Evolutionary conservation across 2,113 vertebrate species (phyloP), one percentile per base, ranked within the genome.

Genomic region (human): DNA sequence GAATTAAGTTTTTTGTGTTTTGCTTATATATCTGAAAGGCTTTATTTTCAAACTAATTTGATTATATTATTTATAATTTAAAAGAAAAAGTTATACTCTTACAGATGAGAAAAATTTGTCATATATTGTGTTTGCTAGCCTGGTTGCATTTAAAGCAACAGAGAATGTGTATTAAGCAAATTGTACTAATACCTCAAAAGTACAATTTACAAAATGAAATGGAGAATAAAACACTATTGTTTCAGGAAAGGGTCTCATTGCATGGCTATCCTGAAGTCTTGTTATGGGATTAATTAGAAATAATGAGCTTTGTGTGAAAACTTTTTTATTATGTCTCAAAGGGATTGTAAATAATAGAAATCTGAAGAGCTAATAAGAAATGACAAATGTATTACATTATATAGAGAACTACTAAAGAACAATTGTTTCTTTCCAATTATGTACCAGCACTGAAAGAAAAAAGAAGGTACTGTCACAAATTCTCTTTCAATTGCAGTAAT

Each of bases 291-390:
- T 98, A 98, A 97, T 97, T 97, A 96, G 95, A 96, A 98, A 98
- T 95, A 96, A 95, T 97, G 94, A 97, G 94, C 72, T 98, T 95
- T 98, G 76, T 94, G 85, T 80, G 52, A 64, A 97, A 97, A 98
- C 73, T 96, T 97, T 95, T 94, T 95, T 97, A 89, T 88, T 94
- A 72, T 50, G 32, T 96, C 93, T 97, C 97, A 97, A 96, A 97
- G 48, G 90, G 40, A 82, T 95, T 97, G 84, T 96, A 97, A 98
- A 98, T 98, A 98, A 97, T 97, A 96, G 87, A 97, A 98, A 97
- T 94, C 76, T 95, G 76, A 97, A 95, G 93, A 96, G 87, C 91
- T 98, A 98, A 97, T 97, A 98, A 95, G 93, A 97, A 97, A 97
- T 97, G 96, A 98, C 90, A 98, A 97, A 95, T 96, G 91, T 87